A percentile compares a stretch with the other conserved stretches of the same genome.
Evolutionary conservation across 2,797 vertebrate species (phyloP).

Genomic region (Gymnoscopelus braueri): DNA sequence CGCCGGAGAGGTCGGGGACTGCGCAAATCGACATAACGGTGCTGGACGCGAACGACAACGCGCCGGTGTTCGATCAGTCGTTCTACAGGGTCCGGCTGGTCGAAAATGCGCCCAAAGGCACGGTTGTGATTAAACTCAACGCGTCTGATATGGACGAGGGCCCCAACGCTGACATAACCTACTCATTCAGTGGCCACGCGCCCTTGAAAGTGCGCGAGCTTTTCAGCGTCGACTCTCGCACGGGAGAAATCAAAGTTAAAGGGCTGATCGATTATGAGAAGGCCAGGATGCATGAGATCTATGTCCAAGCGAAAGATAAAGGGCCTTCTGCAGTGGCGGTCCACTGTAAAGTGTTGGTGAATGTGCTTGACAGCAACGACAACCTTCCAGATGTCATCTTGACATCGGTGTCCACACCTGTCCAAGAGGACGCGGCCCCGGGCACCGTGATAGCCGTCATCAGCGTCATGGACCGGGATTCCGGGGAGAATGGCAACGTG

Average conservation of each 20-base stretch:
- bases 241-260: slow-evolving; percentile 89
- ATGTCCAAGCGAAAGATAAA: slow-evolving; percentile 90
- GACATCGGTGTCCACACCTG: slow-evolving; percentile 88
- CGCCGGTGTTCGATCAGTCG: slow-evolving; percentile 88
- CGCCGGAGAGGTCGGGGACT: slow-evolving; percentile 86
- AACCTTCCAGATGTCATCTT: slow-evolving; percentile 89
- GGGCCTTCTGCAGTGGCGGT: slow-evolving; percentile 89
- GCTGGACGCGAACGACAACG: slow-evolving; percentile 91
- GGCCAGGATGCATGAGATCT: slow-evolving; percentile 87
- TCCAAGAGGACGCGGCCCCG: slow-evolving; percentile 88
- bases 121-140: slow-evolving; percentile 87
- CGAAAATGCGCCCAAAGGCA: slow-evolving; percentile 86
- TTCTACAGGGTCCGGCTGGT: slow-evolving; percentile 85
- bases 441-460: slow-evolving; percentile 91
- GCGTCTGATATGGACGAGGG: slow-evolving; percentile 91
- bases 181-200: slow-evolving; percentile 90
- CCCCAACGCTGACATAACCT: slow-evolving; percentile 88
- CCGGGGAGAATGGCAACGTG: slow-evolving; percentile 87
- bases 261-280: slow-evolving; percentile 90
- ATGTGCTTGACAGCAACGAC: slow-evolving; percentile 90
- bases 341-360: slow-evolving; percentile 90
- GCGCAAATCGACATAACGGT: slow-evolving; percentile 86
- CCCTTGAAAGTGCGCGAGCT: slow-evolving; percentile 84
- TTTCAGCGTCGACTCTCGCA: slow-evolving; percentile 87
- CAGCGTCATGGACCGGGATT: slow-evolving; percentile 89